These are phyloP conservation scores for Drosophila limbata DNA, from an alignment of 2,888 invertebrate species.

Conservation along the genomic window DNA sequence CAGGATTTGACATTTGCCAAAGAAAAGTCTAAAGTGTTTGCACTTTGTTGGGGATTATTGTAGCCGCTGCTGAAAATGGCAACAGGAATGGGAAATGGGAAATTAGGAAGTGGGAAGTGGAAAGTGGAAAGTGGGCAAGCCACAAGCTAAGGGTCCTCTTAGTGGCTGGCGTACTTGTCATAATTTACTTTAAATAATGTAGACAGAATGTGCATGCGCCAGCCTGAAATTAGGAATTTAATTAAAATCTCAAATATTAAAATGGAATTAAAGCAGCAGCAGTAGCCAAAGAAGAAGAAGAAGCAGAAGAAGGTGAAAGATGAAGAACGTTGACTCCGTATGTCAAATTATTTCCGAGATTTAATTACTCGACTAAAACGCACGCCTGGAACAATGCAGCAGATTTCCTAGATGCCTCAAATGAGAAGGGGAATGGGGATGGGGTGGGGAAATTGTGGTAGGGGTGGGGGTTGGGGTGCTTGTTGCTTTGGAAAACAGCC, in stretches of 20 bases:
- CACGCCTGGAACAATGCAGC: conserved; percentile 38
- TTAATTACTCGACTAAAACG: conserved; percentile 65
- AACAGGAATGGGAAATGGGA: conserved; percentile 20
- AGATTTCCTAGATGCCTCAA: conserved; percentile 25
- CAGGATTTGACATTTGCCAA: not conserved
- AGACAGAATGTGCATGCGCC: conserved; percentile 55
- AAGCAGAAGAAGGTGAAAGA: conserved; percentile 19
- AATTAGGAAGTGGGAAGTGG: not conserved
- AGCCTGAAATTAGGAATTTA: conserved; percentile 65
- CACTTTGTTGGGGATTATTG: conserved; percentile 22
- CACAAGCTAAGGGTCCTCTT: conserved; percentile 47
- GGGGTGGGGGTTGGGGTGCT: not conserved
- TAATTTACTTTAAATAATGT: conserved; percentile 67
- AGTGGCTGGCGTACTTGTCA: conserved; percentile 47
- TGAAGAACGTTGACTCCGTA: conserved; percentile 55
- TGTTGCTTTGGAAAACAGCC: conserved; percentile 46
- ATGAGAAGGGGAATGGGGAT: not conserved
- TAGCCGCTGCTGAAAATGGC: conserved; percentile 53
- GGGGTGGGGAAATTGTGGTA: not conserved
- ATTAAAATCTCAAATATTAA: conserved; percentile 75
- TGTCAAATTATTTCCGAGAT: conserved; percentile 73
- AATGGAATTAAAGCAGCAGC: conserved; percentile 66
- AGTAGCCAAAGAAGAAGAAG: conserved; percentile 6
- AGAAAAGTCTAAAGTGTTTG: conserved; percentile 1
- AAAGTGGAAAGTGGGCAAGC: conserved; percentile 42